Base-by-base conservation (phyloP, 53 echinoderm and acorn worm species). In the Henricia sp. region DNA sequence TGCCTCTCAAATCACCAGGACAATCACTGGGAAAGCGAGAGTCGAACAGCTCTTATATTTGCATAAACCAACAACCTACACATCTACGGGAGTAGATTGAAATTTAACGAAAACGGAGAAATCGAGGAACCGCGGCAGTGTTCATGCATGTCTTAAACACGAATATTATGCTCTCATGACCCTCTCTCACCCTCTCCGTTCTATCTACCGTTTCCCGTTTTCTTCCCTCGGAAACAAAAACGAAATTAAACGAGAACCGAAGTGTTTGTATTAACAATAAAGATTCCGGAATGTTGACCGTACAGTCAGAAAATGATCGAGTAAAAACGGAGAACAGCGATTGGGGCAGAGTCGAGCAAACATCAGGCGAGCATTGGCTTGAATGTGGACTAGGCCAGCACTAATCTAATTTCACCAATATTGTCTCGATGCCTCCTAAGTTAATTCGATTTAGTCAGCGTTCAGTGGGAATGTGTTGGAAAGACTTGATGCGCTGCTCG, bases 341-440 rank as follows among this genome's bases (percentile, higher is more conserved):
- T 80, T 64, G 63, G 29, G 40, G 63, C 80, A 80, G 80, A 80
- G 48, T 46, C 41, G 48, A 80, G 80, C 80, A 80, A 80, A 80
- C 80, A 80, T 20, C 58, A 46, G 30, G 40, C 46, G 62, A 48
- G 80, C 80, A 80, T 46, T 62, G 80, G 80, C 80, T 80, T 64
- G 80, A 46, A 80, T 80, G 50, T 80, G 80, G 80, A 80, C 80
- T 80, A 80, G 48, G 80, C 48, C 80, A 64, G 80, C 80, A 80
- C n/a, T 85, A 85, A 85, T 85, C 73, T 73, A 85, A 85, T 85
- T 73, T 72, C 32, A 46, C 73, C 85, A 85, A 73, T 72, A 73
- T 85, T 72, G 85, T 85, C 85, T 85, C 85, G 63, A 65, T 72
- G 85, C 85, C 85, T 85, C 62, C 85, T 72, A 59, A 72, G 63